phyloP scores from a whole-genome alignment of 2,888 invertebrate species.

The Microplitis manilae region DNA sequence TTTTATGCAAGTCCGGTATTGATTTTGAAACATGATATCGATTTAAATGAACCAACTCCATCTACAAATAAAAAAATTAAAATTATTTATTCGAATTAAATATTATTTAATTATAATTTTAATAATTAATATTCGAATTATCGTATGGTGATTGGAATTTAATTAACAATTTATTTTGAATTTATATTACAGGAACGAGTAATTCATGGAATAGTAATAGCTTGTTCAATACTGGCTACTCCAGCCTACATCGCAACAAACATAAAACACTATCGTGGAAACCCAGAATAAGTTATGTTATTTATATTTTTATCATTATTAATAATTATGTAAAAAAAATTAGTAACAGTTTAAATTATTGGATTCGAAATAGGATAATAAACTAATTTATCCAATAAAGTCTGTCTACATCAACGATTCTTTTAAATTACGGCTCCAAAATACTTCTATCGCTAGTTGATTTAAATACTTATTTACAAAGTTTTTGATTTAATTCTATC shows the following conservation, averaged over 20 bases:
- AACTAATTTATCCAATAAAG: background rate
- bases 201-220: conserved; percentile 36
- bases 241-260: conserved; percentile 48
- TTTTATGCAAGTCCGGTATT: background rate
- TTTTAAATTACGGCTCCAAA: background rate
- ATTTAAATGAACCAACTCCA: background rate
- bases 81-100: background rate
- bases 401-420: background rate
- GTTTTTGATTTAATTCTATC: too few species aligned
- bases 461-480: too few species aligned
- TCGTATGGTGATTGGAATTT: background rate
- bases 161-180: background rate
- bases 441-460: background rate
- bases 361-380: background rate
- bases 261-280: conserved; percentile 42
- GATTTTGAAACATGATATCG: background rate
- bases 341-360: background rate
- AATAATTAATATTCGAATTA: background rate
- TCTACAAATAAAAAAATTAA: background rate
- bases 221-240: conserved; percentile 21
- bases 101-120: background rate
- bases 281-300: background rate
- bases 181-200: conserved; percentile 44
- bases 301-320: background rate
- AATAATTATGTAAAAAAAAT: background rate